Evolutionary conservation across 2,113 vertebrate species (phyloP).

Genomic region (Meles meles): DNA sequence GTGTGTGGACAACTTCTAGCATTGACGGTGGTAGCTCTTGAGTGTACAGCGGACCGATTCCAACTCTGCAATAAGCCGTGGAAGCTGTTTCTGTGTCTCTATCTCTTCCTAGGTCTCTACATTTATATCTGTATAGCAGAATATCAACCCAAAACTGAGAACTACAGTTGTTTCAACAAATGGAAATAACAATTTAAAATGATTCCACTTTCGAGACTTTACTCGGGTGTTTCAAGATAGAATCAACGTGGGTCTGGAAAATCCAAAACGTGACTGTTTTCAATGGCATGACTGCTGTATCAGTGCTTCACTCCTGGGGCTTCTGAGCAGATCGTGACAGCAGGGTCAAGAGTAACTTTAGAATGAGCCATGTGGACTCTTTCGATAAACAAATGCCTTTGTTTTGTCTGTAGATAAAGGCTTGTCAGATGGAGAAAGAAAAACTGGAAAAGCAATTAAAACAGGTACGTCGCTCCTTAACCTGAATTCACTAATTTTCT

Average conservation of each 20-base stretch:
- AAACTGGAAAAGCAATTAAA: conserved; percentile 67
- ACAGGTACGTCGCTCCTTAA: conserved; percentile 44
- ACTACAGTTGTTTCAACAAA: not conserved
- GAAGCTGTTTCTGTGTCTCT: not conserved
- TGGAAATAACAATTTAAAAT: not conserved
- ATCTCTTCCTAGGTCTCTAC: not conserved
- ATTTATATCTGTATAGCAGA: not conserved
- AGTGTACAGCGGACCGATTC: not conserved
- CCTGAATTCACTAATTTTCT: not conserved
- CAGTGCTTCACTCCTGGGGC: no score
- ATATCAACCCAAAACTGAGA: not conserved
- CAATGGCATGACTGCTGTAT: not conserved
- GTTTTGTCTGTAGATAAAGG: conserved; percentile 66
- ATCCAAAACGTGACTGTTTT: not conserved
- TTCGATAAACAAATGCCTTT: not conserved
- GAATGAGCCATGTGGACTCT: not conserved
- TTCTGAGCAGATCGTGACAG: not conserved
- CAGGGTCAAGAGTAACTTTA: not conserved
- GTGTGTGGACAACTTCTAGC: not conserved
- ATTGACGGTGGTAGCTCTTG: not conserved
- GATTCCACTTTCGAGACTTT: not conserved
- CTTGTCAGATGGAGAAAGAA: conserved; percentile 65
- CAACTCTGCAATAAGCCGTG: not conserved
- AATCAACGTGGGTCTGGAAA: not conserved
- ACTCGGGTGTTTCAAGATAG: not conserved